A percentile compares a stretch with the other conserved stretches of the same genome.
Evolutionary conservation across 1,140 invertebrate species (phyloP).

Genomic region (Apis dorsata): DNA sequence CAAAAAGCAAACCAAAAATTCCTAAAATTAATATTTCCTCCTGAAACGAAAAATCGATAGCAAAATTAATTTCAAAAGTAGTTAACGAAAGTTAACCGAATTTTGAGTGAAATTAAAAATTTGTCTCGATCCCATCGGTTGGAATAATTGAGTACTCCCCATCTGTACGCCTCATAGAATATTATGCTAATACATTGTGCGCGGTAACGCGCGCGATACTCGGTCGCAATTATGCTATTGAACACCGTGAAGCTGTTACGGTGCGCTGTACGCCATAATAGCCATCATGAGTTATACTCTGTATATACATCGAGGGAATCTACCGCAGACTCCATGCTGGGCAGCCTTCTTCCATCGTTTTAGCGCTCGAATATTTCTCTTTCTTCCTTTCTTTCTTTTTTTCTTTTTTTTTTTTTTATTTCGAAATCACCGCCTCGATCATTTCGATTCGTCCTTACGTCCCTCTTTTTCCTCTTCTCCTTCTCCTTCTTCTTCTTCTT

Average conservation of each 20-base stretch:
- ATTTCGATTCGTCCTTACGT: not conserved
- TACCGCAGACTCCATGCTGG: not conserved
- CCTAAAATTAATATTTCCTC: too few species aligned
- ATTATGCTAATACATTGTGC: slow-evolving; percentile 37
- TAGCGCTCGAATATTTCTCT: not conserved
- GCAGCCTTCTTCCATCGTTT: slow-evolving; percentile 19
- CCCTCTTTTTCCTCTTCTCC: not conserved
- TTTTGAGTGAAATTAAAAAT: too few species aligned
- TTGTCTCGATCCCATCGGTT: not conserved
- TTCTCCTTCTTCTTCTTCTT: not conserved
- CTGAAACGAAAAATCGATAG: too few species aligned
- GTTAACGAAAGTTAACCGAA: too few species aligned
- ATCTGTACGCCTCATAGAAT: slow-evolving; percentile 26
- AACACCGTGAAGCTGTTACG: slow-evolving; percentile 29
- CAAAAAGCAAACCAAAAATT: too few species aligned
- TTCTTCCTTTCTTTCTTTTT: too few species aligned
- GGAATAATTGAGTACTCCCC: too few species aligned
- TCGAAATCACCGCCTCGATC: slow-evolving; percentile 1
- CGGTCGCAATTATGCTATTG: slow-evolving; percentile 35
- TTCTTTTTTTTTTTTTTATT: not conserved
- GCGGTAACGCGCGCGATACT: slow-evolving; percentile 33
- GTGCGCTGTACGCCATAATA: slow-evolving; percentile 23
- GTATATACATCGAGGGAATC: not conserved
- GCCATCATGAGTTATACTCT: not conserved
- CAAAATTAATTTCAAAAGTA: too few species aligned